Evolutionary conservation across 2,888 invertebrate species (phyloP).

Genomic region (Mesorhabditis sp.): DNA sequence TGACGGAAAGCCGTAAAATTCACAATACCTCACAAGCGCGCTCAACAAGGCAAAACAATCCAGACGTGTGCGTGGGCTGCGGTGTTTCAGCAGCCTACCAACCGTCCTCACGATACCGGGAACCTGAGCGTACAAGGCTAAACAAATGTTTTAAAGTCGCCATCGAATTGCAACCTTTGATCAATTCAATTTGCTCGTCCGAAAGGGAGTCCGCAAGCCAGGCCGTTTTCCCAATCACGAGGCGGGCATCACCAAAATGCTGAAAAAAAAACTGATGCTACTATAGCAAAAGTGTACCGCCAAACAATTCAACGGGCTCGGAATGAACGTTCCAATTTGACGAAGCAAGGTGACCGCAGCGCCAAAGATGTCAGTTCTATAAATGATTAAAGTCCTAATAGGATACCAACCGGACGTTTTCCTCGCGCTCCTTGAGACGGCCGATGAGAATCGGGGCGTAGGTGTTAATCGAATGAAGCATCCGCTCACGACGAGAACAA

Average conservation of each 20-base stretch:
- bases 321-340: slow-evolving; percentile 73
- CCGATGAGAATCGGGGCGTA: slow-evolving; percentile 86
- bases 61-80: slow-evolving; percentile 80
- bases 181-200: slow-evolving; percentile 15
- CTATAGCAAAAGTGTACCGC: too few relatives aligned
- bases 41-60: slow-evolving; percentile 85
- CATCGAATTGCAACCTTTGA: slow-evolving; percentile 59
- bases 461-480: slow-evolving; percentile 80
- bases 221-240: slow-evolving; percentile 16
- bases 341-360: slow-evolving; percentile 87
- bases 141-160: slow-evolving; percentile 67
- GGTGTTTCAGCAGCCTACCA: slow-evolving; percentile 74
- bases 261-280: too few relatives aligned
- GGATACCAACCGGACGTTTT: slow-evolving; percentile 80
- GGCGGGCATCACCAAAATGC: slow-evolving; percentile 11
- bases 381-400: not conserved
- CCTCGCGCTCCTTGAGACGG: slow-evolving; percentile 75
- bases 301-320: slow-evolving; percentile 14
- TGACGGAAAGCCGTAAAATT: not conserved
- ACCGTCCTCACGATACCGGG: slow-evolving; percentile 71
- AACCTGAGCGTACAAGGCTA: not conserved
- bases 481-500: slow-evolving; percentile 82
- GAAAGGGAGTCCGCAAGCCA: slow-evolving; percentile 17
- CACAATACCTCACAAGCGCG: slow-evolving; percentile 73
- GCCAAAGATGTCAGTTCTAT: slow-evolving; percentile 74